Evolutionary conservation across 1,140 invertebrate genomes (phyloP), one percentile per base, ranked within the genome.

Genomic region (Drosophila azteca): DNA sequence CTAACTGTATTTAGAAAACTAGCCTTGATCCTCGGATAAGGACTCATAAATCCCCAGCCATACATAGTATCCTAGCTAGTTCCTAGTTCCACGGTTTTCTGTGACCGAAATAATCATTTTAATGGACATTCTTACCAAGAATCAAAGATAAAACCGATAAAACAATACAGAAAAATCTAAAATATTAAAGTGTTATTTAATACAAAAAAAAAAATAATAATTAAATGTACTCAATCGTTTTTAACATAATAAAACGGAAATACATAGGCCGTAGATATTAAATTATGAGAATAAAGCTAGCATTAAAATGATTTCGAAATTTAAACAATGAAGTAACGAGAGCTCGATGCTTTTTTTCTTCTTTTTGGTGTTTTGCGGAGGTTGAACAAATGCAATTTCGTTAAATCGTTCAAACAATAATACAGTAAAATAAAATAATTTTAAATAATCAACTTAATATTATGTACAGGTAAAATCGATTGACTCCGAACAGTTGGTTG

Each of bases 231-330:
- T 48, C 48, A 78, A 75, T 63, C 51, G 55, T 57, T 57, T 76
- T 69, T 68, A 85, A 80, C 60, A 73, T 66, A 77, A 85, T 81
- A 75, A 73, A 81, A 85, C 65, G 80, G 68, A 69, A 85, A 70
- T 77, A 80, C 64, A 67, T 55, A 59, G 43, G 63, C 13, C 26
- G 24, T 69, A 35, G 13, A 44, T 46, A 35, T 59, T 73, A 77
- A 85, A 74, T 62, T 74, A 69, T 52, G 35, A 62, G 68, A 76
- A 85, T 77, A 70, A 74, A 84, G 57, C 61, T 74, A 80, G 20
- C 22, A 51, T 59, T 77, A 68, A 87, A 81, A 66, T 63, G 54
- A 74, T 74, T 58, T 81, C 68, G 57, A 85, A 62, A 61, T 53
- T 29, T 67, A 82, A 81, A 77, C 59, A 63, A 77, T 69, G 31